Evolutionary conservation across 2,113 vertebrate genomes (phyloP), one percentile per base, ranked within the genome.

Genomic region (Myotis davidii): DNA sequence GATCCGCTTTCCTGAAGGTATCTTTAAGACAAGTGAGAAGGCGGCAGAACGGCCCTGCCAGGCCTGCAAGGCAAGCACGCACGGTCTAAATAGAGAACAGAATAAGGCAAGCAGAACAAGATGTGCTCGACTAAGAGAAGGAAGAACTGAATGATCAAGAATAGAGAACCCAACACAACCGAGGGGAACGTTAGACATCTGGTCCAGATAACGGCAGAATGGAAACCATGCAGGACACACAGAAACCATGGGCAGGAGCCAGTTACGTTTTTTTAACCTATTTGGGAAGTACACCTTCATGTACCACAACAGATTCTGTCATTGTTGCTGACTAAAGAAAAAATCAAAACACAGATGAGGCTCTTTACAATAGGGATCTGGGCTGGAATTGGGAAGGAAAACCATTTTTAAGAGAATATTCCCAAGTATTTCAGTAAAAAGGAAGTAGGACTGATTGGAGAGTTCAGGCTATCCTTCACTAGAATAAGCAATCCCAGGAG

Each of bases 11-110:
- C 97, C 95, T 94, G 25, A 96, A 92, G 95, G 97, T 95, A 81
- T 86, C 96, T 96, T 96, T 91, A 88, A 97, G 92, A 90, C 85
- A 67, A 93, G 93, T 65, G 78, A 96, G 96, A 97, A 96, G 96
- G 97, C 82, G 67, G 85, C 17, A 64, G 94, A 95, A 85, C 59
- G 73, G 95, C 72, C 96, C 95, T 92, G 92, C 95, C 97, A 96
- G 96, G 90, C 89, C 94, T 81, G 76, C 23, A 1, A 93, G 87
- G 96, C 94, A 90, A 82, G 90, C 85, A 90, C 2, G 54, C 61
- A 56, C 77, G 37, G 56, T 74, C 84, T 96, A 92, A 97, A 95
- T 90, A 88, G 90, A 96, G 94, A 86, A 95, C 73, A 78, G 88
- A 96, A 94, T 65, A 82, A 92, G 82, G 52, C 73, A 65, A 92